Evolutionary conservation across 2,113 vertebrate species (phyloP).

Genomic region (Seriola dumerili): DNA sequence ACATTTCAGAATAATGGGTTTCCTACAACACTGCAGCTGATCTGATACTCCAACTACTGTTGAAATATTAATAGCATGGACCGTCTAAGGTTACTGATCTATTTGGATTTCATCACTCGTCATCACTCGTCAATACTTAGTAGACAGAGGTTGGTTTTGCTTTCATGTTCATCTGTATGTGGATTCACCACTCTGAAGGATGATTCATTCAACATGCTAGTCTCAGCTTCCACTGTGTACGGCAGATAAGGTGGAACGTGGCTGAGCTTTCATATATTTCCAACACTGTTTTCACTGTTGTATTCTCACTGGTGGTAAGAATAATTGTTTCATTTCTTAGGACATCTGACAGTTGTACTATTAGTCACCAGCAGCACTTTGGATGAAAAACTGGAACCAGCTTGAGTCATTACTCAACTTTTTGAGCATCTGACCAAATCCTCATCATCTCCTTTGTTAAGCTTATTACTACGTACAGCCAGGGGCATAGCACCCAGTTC

Average conservation of each 20-base stretch:
- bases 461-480: not conserved
- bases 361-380: slow-evolving; percentile 21
- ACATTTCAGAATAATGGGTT: not conserved
- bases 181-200: slow-evolving; percentile 12
- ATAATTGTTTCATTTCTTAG: not conserved
- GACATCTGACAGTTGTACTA: not conserved
- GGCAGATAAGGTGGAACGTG: not conserved
- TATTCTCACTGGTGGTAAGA: not conserved
- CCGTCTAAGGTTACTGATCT: slow-evolving; percentile 25
- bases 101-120: slow-evolving; percentile 43
- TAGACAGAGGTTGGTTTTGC: slow-evolving; percentile 31
- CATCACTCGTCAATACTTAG: slow-evolving; percentile 39
- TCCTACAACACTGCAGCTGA: not conserved
- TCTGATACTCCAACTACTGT: not conserved
- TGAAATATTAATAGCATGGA: slow-evolving; percentile 47
- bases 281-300: not conserved
- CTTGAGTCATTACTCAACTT: not conserved
- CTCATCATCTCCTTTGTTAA: not conserved
- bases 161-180: slow-evolving; percentile 45
- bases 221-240: not conserved
- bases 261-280: slow-evolving; percentile 1
- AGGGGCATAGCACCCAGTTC: not conserved
- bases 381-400: not conserved
- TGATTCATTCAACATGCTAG: slow-evolving; percentile 11
- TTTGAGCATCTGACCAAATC: no score